Evolutionary conservation across 2,797 vertebrate species (phyloP), one percentile per base, ranked within the genome.

Genomic region (Galaxias olidus): DNA sequence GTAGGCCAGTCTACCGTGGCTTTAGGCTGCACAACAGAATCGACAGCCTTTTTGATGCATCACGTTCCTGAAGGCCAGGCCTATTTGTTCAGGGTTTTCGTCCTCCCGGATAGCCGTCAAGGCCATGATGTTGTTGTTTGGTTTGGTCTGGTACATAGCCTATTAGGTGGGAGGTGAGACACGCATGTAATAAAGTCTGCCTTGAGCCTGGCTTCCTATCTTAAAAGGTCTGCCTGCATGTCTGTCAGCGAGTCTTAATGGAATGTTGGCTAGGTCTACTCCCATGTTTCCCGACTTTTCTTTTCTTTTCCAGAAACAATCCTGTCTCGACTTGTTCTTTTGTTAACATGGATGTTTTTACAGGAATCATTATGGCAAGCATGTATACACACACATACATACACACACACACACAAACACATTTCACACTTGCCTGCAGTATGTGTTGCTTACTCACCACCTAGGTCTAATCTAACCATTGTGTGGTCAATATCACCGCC

Each of bases 181-280:
- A 48, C 73, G 77, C 77, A 77, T 74, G 68, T 69, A 63, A 15
- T 77, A 76, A 30, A 55, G 44, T 51, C 59, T 40, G 30, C 40
- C 57, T 9, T 67, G 73, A 69, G 71, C 71, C 64, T 77, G 40
- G 65, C 78, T 69, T 65, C 66, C 64, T 78, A 53, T 63, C 57
- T 3, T 65, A 4, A 56, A 76, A 30, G 59, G 20, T 66, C 78
- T 80, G 76, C 73, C 69, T 77, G 63, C 56, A 40, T 65, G 63
- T 73, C 69, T 65, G 63, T 73, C 69, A 71, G 44, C 47, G 61
- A 43, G 20, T 56, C 65, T 76, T 51, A 62, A 66, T 79, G 78
- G 85, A 86, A 88, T 86, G 81, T 72, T 3, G 2, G 30, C 30
- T 30, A 77, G 57, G 78, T 77, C 77, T 66, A 72, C 81, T 87